phyloP scores from a whole-genome alignment of 2,888 invertebrate species.

The Psococerastis gibbosa region DNA sequence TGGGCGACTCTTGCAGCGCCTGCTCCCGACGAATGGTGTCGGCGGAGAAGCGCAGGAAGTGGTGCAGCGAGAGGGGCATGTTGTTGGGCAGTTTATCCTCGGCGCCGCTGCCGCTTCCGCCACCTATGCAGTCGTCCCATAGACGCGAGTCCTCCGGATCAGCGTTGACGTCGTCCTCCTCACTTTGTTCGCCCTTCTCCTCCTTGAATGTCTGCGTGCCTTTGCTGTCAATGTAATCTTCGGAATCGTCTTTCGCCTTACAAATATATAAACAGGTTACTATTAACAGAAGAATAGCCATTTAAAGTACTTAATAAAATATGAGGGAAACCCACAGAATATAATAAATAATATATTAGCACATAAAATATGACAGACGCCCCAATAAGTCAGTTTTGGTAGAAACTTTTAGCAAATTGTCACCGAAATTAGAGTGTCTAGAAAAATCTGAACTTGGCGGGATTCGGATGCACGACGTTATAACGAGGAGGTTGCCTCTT shows the following conservation, averaged over 20 bases:
- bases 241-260: slow-evolving; percentile 13
- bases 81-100: slow-evolving; percentile 31
- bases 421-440: too few species aligned
- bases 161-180: slow-evolving; percentile 27
- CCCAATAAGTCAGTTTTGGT: too few species aligned
- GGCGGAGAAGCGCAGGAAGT: slow-evolving; percentile 41
- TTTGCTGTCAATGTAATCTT: slow-evolving; percentile 15
- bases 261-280: too few species aligned
- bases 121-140: slow-evolving; percentile 25
- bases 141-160: slow-evolving; percentile 15
- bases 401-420: too few species aligned
- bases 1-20: slow-evolving; percentile 28
- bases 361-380: too few species aligned
- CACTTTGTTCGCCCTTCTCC: slow-evolving; percentile 24
- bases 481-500: too few species aligned
- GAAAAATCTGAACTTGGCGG: too few species aligned
- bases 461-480: too few species aligned
- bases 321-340: too few species aligned
- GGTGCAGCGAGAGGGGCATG: slow-evolving; percentile 37
- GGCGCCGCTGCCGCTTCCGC: slow-evolving; percentile 25
- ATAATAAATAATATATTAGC: too few species aligned
- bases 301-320: too few species aligned
- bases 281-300: too few species aligned
- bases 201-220: slow-evolving; percentile 19
- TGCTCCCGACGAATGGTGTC: slow-evolving; percentile 33